phyloP scores from a whole-genome alignment of 2,888 invertebrate genomes.

The Caenorhabditis macrosperma region DNA sequence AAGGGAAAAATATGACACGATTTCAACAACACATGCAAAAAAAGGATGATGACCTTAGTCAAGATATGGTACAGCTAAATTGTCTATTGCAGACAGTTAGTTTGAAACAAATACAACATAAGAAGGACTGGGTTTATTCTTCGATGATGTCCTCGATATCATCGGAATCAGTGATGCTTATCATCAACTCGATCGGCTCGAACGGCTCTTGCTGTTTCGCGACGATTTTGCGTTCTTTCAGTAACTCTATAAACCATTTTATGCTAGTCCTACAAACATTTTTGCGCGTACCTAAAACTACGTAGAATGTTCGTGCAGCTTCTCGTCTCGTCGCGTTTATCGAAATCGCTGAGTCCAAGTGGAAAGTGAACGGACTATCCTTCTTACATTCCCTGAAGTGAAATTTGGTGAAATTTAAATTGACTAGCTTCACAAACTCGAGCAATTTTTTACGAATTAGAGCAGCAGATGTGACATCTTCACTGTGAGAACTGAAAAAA shows the following conservation, averaged over 20 bases:
- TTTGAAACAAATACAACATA: background rate
- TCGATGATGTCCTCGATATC: background rate
- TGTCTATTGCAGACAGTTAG: background rate
- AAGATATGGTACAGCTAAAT: background rate
- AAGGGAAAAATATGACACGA: constrained; percentile 8
- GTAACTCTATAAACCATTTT: constrained; percentile 9
- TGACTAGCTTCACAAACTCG: background rate
- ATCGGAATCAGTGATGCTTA: background rate
- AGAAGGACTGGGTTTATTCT: background rate
- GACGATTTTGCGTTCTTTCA: constrained; percentile 12
- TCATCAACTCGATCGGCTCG: background rate
- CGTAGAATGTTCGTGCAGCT: constrained; percentile 27
- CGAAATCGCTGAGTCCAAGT: background rate
- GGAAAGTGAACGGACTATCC: background rate
- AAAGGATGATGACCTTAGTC: no score
- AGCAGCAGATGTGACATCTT: background rate
- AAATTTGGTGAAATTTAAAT: background rate
- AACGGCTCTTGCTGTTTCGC: background rate
- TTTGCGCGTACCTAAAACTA: background rate
- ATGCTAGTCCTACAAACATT: background rate
- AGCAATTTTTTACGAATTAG: background rate
- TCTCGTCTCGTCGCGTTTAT: background rate
- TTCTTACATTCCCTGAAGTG: constrained; percentile 8
- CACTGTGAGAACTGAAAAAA: background rate
- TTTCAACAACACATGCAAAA: constrained; percentile 3